Evolutionary conservation across 2,797 vertebrate species (phyloP), one percentile per base, ranked within the genome.

Genomic region (Phaenicophaeus curvirostris): DNA sequence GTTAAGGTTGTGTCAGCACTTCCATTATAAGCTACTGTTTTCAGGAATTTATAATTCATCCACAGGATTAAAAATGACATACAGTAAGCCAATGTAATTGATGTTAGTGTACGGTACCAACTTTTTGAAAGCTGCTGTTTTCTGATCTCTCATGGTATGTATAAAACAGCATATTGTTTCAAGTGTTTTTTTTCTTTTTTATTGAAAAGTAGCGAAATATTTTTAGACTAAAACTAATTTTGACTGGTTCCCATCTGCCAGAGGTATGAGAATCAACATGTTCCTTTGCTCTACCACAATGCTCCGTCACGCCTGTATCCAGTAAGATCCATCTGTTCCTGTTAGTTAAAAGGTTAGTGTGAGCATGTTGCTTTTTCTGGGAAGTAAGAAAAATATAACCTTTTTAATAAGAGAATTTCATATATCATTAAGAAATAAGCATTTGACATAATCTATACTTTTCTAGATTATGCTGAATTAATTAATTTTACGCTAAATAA

Each of bases 41-140:
- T 96, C 90, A 96, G 84, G 93, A 96, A 90, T 97, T 97, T 96
- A 85, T 97, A 95, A 96, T 96, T 97, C 95, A 96, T 57, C 71
- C 51, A 87, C 79, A 77, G 79, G 46, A 85, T 91, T 77, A 66
- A 92, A 96, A 58, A 48, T 94, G 77, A 84, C 80, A 93, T 82
- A 41, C 58, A 77, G 54, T 90, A 91, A 92, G 66, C 20, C 76
- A 44, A 0, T 88, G 67, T 80, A 91, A 87, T 94, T 81, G 55
- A 42, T 57, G 94, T 89, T 88, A 91, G 78, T 85, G 67, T 76
- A 81, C 3, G 6, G 46, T 77, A 82, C 35, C n/a, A 62, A 75
- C 28, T 89, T 90, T 67, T 53, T 81, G 48, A 93, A 89, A 84
- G 58, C 59, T 84, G 31, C 62, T 96, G 51, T 87, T 95, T 18